These are phyloP conservation scores for Hedya salicella DNA, from an alignment of 2,888 invertebrate genomes.

Conservation along the genomic window DNA sequence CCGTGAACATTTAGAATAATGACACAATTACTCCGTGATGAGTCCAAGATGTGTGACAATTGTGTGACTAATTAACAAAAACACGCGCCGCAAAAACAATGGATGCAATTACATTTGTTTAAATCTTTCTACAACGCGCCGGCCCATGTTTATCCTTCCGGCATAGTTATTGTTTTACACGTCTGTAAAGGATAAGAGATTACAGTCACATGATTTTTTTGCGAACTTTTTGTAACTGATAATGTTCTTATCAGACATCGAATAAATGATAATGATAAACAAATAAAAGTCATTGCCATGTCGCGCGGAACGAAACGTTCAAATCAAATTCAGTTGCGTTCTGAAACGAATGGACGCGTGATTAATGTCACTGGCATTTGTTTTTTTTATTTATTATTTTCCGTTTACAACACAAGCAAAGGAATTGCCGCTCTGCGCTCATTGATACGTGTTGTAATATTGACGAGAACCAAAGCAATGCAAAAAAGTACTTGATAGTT, in stretches of 20 bases:
- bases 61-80: slow-evolving; percentile 53
- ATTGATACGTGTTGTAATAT: slow-evolving; percentile 29
- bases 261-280: slow-evolving; percentile 33
- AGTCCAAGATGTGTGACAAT: slow-evolving; percentile 45
- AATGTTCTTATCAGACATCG: slow-evolving; percentile 35
- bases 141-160: slow-evolving; percentile 36
- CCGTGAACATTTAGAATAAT: slow-evolving; percentile 39
- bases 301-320: slow-evolving; percentile 57
- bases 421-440: slow-evolving; percentile 39
- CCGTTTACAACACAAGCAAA: slow-evolving; percentile 26
- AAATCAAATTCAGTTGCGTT: slow-evolving; percentile 61
- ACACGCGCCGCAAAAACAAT: slow-evolving; percentile 54
- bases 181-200: slow-evolving; percentile 22
- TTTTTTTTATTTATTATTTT: slow-evolving; percentile 38
- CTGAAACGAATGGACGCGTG: slow-evolving; percentile 54
- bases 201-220: slow-evolving; percentile 42
- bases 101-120: slow-evolving; percentile 56
- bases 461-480: slow-evolving; percentile 14
- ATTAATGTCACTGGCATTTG: slow-evolving; percentile 40
- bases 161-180: slow-evolving; percentile 30
- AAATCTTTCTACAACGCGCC: slow-evolving; percentile 43
- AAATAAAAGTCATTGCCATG: slow-evolving; percentile 54
- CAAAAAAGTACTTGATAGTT: slow-evolving; percentile 52
- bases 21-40: slow-evolving; percentile 27
- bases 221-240: slow-evolving; percentile 36